These are phyloP conservation scores for Parotocinclus haroldoi DNA, from an alignment of 2,797 vertebrate species.

Conservation along the genomic window DNA sequence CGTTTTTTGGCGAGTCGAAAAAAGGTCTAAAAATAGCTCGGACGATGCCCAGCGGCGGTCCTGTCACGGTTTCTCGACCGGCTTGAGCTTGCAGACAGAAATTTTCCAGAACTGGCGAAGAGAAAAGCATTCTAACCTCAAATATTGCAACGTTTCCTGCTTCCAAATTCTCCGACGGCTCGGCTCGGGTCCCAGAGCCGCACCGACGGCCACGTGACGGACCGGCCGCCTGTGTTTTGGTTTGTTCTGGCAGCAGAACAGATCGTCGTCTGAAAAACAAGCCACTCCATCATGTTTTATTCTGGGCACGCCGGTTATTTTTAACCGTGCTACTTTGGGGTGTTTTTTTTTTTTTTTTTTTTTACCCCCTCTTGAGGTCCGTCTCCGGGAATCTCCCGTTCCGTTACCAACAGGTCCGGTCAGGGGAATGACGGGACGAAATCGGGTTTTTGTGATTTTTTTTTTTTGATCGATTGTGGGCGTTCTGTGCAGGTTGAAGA, in stretches of 20 bases:
- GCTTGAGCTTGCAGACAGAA: background rate
- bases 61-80: too few species aligned
- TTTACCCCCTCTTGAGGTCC: too few species aligned
- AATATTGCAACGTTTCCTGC: background rate
- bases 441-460: too few species aligned
- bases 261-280: background rate
- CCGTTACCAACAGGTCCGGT: background rate
- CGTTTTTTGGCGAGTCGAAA: too few species aligned
- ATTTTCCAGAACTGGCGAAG: background rate
- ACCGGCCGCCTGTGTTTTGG: background rate
- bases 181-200: background rate
- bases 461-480: too few species aligned
- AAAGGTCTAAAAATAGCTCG: too few species aligned
- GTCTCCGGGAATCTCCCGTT: background rate
- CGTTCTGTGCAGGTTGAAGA: slow-evolving; percentile 79
- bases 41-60: too few species aligned
- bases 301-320: background rate
- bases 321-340: background rate
- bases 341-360: too few species aligned
- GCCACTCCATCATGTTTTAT: background rate
- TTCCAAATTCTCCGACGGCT: too few species aligned
- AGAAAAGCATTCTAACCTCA: background rate
- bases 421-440: too few species aligned
- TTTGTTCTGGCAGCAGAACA: background rate
- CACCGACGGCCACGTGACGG: background rate